Conservation (phyloP, 1,140 invertebrate genomes). For the Monochamus saltuarius region DNA sequence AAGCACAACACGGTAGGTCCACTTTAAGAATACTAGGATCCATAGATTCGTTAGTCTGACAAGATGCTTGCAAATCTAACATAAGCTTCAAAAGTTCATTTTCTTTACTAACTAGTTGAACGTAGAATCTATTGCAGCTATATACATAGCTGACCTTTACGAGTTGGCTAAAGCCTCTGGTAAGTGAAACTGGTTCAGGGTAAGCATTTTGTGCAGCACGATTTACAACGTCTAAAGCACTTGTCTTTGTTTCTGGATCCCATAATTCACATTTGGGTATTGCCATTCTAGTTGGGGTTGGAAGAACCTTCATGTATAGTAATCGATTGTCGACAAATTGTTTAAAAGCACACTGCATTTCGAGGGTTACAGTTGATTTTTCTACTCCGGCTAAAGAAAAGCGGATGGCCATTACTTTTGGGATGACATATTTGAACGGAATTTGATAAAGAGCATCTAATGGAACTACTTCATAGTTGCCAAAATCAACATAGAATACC, state of each 20-base stretch:
- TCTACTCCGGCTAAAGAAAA: conserved; percentile 70
- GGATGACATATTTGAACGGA: conserved; percentile 66
- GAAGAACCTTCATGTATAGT: conserved; percentile 63
- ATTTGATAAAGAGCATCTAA: conserved; percentile 71
- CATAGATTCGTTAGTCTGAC: conserved; percentile 46
- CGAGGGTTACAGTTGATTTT: conserved; percentile 62
- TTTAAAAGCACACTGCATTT: conserved; percentile 70
- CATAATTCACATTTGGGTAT: conserved; percentile 72
- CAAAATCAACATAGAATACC: conserved; percentile 77
- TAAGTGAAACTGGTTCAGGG: conserved; percentile 55
- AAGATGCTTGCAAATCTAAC: conserved; percentile 53
- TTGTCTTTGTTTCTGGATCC: conserved; percentile 54
- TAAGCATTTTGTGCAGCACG: conserved; percentile 51
- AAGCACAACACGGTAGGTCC: conserved; percentile 71
- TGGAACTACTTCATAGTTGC: conserved; percentile 68
- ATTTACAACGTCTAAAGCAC: conserved; percentile 46
- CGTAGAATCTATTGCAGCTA: conserved; percentile 69
- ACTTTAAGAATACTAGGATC: conserved; percentile 47
- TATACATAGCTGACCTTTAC: conserved; percentile 71
- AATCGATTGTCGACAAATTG: conserved; percentile 62
- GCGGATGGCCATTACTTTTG: conserved; percentile 70
- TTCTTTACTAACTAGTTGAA: conserved; percentile 64
- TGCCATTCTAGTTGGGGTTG: conserved; percentile 65
- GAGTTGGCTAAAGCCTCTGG: conserved; percentile 46
- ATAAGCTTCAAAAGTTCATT: conserved; percentile 59